phyloP scores from a whole-genome alignment of 2,797 vertebrate species.

The Coreius guichenoti region DNA sequence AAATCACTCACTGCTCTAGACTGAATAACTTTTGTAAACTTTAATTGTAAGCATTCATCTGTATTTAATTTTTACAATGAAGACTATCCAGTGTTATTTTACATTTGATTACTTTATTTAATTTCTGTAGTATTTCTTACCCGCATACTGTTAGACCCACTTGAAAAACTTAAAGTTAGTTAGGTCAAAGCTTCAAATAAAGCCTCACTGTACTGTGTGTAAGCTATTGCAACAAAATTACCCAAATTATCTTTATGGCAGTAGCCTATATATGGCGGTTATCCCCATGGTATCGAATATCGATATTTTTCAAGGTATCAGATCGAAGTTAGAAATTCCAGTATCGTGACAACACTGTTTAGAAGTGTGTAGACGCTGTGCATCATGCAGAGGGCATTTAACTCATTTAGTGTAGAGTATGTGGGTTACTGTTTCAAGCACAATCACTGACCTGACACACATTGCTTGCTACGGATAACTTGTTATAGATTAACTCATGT shows the following conservation, averaged over 20 bases:
- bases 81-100: neutral
- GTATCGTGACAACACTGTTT: too few relatives aligned
- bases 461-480: conserved; percentile 23
- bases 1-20: too few relatives aligned
- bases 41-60: neutral
- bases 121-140: neutral
- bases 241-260: too few relatives aligned
- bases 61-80: neutral
- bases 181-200: too few relatives aligned
- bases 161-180: neutral
- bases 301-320: too few relatives aligned
- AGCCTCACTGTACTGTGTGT: too few relatives aligned
- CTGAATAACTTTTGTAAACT: neutral
- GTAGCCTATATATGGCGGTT: too few relatives aligned
- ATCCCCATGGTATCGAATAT: too few relatives aligned
- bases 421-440: conserved; percentile 21
- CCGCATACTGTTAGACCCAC: neutral
- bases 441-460: conserved; percentile 27
- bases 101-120: neutral
- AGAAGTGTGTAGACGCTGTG: neutral
- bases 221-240: too few relatives aligned
- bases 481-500: conserved; percentile 16
- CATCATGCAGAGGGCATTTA: neutral
- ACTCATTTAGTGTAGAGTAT: neutral
- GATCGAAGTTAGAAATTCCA: too few relatives aligned